Percentiles rank a stretch among this genome's conserved stretches.
Conservation (phyloP, 2,888 invertebrate species). For the Cylindroiulus punctatus region DNA sequence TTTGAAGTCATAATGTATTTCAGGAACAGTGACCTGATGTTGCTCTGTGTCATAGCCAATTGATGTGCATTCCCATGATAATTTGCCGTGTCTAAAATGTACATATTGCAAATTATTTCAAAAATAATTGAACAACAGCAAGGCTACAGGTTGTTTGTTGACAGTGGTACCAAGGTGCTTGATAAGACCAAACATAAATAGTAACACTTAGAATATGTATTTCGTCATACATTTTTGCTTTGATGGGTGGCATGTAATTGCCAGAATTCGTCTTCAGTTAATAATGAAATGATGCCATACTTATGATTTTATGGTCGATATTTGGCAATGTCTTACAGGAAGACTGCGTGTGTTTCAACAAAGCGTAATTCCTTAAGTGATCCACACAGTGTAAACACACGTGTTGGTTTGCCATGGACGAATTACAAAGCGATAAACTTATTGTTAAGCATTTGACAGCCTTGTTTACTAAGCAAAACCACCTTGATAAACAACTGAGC, state of each 20-base stretch:
- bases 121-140: no score
- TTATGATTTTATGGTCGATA: background rate
- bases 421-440: background rate
- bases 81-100: no score
- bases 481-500: background rate
- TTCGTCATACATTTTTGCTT: background rate
- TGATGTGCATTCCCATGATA: no score
- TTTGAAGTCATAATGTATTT: no score
- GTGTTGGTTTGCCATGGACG: background rate
- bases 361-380: background rate
- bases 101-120: no score
- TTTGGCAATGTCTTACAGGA: slow-evolving; percentile 13
- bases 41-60: no score
- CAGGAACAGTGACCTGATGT: no score
- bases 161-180: background rate
- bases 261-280: background rate
- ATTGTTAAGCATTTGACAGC: background rate
- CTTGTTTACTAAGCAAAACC: background rate
- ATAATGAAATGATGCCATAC: background rate
- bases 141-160: background rate
- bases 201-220: background rate
- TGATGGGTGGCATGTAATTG: background rate
- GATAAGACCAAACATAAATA: no score
- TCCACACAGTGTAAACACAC: background rate
- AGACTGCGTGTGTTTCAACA: background rate